phyloP scores from a whole-genome alignment of 2,888 invertebrate species.

The Sarcophaga carnaria region DNA sequence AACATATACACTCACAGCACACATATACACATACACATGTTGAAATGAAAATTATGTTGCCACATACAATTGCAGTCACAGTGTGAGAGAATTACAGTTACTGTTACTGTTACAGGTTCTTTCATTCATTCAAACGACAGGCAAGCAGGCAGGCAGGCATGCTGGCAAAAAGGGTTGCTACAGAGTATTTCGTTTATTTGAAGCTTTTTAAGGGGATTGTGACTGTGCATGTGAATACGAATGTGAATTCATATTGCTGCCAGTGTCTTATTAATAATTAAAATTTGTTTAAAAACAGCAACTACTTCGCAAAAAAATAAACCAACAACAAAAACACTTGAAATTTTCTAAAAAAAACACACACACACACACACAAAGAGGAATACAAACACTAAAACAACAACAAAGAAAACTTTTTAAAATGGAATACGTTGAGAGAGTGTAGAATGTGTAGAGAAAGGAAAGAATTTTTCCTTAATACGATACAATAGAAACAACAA shows the following conservation, averaged over 20 bases:
- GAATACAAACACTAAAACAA: neutral
- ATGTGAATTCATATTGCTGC: neutral
- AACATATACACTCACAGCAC: neutral
- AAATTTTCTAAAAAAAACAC: neutral
- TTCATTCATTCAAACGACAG: neutral
- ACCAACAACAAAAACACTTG: neutral
- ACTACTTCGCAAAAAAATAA: neutral
- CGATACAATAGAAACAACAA: neutral
- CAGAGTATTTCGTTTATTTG: no score
- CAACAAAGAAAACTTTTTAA: conserved; percentile 15
- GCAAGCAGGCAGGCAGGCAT: neutral
- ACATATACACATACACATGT: neutral
- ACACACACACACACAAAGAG: no score
- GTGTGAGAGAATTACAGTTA: neutral
- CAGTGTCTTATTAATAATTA: conserved; percentile 63
- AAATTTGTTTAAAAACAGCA: conserved; percentile 54
- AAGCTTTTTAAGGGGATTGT: neutral
- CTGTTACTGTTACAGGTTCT: neutral
- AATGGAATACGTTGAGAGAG: neutral
- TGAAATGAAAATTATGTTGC: neutral
- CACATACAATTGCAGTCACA: neutral
- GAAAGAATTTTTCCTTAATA: neutral
- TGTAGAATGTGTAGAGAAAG: neutral
- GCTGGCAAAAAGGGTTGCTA: neutral
- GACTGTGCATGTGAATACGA: no score